phyloP scores from a whole-genome alignment of 2,888 invertebrate genomes.

The Galerucella calmariensis region DNA sequence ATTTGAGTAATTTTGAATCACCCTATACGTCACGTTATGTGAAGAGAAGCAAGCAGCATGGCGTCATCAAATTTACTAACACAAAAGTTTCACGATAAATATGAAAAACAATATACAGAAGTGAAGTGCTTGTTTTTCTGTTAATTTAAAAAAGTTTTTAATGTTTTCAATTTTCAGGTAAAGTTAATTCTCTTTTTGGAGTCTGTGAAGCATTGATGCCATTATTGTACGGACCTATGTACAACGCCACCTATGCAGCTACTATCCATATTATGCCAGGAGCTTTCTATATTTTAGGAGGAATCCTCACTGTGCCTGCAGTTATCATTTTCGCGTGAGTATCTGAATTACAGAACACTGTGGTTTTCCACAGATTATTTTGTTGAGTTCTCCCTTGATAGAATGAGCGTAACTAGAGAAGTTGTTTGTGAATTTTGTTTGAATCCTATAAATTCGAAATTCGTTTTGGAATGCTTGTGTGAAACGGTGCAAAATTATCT shows the following conservation, averaged over 20 bases:
- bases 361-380: background rate
- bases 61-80: too few relatives aligned
- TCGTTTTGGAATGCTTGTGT: too few relatives aligned
- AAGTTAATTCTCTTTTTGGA: slow-evolving; percentile 86
- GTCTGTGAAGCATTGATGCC: slow-evolving; percentile 89
- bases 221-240: slow-evolving; percentile 87
- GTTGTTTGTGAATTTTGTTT: too few relatives aligned
- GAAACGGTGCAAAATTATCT: too few relatives aligned
- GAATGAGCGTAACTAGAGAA: too few relatives aligned
- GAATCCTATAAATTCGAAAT: too few relatives aligned
- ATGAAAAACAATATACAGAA: too few relatives aligned
- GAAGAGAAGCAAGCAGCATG: too few relatives aligned
- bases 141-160: background rate
- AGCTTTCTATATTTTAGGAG: slow-evolving; percentile 78
- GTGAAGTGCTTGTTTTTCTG: too few relatives aligned
- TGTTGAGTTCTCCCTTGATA: background rate
- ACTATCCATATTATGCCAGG: slow-evolving; percentile 79
- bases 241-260: slow-evolving; percentile 76
- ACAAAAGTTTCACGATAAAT: too few relatives aligned
- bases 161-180: slow-evolving; percentile 68
- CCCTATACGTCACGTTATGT: too few relatives aligned
- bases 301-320: slow-evolving; percentile 76
- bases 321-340: slow-evolving; percentile 75
- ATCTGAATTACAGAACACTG: background rate
- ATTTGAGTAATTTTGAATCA: too few relatives aligned